Base-by-base conservation (phyloP, 92 coral and sea anemone species). In the Bergia puertoricense region DNA sequence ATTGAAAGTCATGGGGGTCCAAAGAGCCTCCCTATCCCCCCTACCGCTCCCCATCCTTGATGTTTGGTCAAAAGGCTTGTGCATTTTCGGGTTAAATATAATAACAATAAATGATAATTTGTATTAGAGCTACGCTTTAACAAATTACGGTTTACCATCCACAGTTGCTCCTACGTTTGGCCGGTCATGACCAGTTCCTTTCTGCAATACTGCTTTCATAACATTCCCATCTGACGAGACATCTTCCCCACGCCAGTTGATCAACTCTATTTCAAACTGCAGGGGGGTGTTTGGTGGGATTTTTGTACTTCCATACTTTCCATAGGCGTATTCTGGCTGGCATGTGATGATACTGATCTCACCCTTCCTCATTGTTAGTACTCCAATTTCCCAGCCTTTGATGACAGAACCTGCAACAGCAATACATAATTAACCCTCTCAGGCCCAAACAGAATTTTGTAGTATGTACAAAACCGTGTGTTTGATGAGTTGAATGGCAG, bases 381-480 rank as follows among this genome's bases (percentile, higher is more conserved):
- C 89, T 50, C 94, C 94, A 54, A 95, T 87, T 56, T 96, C 99
- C 99, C 98, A 95, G 51, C 96, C 99, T 38, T 54, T 81, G 42
- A 96, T 96, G 40, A 96, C 99, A 22, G 94, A 94, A 10, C 98
- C 99, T 96, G 51, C 0, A 88, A 69, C 5, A 37, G 36, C 13
- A 30, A 30, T 30, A 30, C 30, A 71, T 14, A 20, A 85, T 5
- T 9, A 65, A 69, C 20, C 8, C 42, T 50, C 42, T 44, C 69
- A 50, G 18, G 6, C 57, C 75, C 86, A 81, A 81, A 48, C 38
- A 30, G 30, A 30, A 30, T 30, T 30, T 30, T 30, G 30, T 30
- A 30, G 30, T 30, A 30, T 30, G 30, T 30, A 30, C 30, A 30
- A 30, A 30, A 30, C 30, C 30, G 30, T 30, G 30, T 30, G 30